Conservation (phyloP, 2,797 vertebrate genomes). For the Enteromius viviparus region DNA sequence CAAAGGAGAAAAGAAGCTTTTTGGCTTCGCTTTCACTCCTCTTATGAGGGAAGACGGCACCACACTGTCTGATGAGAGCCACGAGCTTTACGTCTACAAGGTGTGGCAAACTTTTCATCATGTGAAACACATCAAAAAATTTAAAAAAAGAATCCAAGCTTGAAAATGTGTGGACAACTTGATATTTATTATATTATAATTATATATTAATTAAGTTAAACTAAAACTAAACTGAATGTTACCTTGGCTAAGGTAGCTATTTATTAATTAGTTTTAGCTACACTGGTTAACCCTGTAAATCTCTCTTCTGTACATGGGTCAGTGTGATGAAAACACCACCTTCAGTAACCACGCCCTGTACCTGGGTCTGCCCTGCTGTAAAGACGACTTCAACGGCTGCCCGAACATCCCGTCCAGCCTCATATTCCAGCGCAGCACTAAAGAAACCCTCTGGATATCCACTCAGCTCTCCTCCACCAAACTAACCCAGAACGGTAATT, state of each 20-base stretch:
- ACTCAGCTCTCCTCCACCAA: slow-evolving; percentile 98
- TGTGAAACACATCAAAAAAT: not conserved
- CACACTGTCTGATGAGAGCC: slow-evolving; percentile 94
- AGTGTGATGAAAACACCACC: slow-evolving; percentile 98
- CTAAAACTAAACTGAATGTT: not conserved
- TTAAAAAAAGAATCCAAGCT: not conserved
- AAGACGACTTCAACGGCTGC: slow-evolving; percentile 97
- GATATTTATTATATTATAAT: not conserved
- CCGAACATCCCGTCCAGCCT: slow-evolving; percentile 94
- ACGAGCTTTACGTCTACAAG: slow-evolving; percentile 99
- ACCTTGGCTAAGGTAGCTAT: not conserved
- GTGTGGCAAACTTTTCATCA: slow-evolving; percentile 68
- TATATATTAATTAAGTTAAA: no score
- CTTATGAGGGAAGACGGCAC: slow-evolving; percentile 98
- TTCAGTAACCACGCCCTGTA: slow-evolving; percentile 98
- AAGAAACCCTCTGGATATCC: slow-evolving; percentile 96
- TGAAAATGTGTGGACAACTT: not conserved
- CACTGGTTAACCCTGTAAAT: not conserved
- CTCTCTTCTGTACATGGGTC: not conserved
- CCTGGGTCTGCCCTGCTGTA: slow-evolving; percentile 96
- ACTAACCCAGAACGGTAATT: slow-evolving; percentile 95
- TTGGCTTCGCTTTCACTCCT: slow-evolving; percentile 97
- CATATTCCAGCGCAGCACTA: slow-evolving; percentile 97
- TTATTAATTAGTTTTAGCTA: not conserved
- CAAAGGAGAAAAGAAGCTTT: slow-evolving; percentile 98